phyloP scores from a whole-genome alignment of 2,888 invertebrate genomes.

The Phasia obesa region DNA sequence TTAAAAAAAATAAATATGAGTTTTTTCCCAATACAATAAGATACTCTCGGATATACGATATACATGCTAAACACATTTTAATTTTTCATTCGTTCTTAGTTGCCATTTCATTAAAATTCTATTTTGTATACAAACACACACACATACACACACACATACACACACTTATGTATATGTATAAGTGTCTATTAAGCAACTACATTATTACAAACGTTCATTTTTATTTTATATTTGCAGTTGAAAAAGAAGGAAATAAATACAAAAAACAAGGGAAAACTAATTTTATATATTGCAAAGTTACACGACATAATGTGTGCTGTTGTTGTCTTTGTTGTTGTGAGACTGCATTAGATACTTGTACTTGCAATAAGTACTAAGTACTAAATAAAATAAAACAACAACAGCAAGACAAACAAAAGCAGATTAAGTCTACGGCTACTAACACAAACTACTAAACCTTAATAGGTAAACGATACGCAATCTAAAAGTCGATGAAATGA shows the following conservation, averaged over 20 bases:
- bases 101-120: slow-evolving; percentile 53
- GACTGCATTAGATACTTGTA: slow-evolving; percentile 44
- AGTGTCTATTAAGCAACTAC: not conserved
- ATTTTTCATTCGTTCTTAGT: slow-evolving; percentile 41
- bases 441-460: too few species aligned
- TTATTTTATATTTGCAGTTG: not conserved
- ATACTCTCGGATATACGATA: not conserved
- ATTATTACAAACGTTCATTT: not conserved
- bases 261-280: slow-evolving; percentile 30
- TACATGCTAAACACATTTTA: slow-evolving; percentile 19
- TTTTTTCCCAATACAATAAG: not conserved
- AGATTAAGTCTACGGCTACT: too few species aligned
- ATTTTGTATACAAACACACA: slow-evolving; percentile 28
- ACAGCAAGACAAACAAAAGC: not conserved
- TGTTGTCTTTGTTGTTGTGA: slow-evolving; percentile 13
- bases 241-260: not conserved
- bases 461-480: too few species aligned
- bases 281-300: slow-evolving; percentile 48
- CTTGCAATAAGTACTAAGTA: slow-evolving; percentile 24
- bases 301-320: too few species aligned
- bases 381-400: slow-evolving; percentile 30
- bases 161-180: too few species aligned
- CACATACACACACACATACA: too few species aligned
- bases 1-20: not conserved
- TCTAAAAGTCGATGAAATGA: not conserved